A percentile compares a stretch with the other conserved stretches of the same genome.
phyloP scores from a whole-genome alignment of 2,113 vertebrate genomes.

The Lampris incognitus region DNA sequence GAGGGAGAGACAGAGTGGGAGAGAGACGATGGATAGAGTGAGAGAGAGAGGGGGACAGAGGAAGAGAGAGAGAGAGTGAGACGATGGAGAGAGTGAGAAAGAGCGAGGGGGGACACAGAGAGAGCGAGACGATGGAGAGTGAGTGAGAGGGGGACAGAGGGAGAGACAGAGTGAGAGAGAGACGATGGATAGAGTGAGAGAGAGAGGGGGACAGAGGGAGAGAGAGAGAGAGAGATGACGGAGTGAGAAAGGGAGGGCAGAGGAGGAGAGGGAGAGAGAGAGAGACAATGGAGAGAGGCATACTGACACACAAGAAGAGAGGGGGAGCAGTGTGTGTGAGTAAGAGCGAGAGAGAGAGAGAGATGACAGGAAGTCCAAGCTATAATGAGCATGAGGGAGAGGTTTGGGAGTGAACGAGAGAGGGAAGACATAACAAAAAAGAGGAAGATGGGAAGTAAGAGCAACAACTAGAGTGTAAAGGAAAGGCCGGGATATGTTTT shows the following conservation, averaged over 20 bases:
- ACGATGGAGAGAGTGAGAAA: neutral
- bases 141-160: neutral
- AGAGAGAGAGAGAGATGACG: neutral
- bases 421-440: conserved; percentile 18
- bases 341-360: neutral
- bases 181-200: neutral
- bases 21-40: no score
- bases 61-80: neutral
- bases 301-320: conserved; percentile 54
- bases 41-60: conserved; percentile 11
- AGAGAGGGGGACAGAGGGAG: conserved; percentile 24
- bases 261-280: conserved; percentile 18
- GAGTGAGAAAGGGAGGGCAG: conserved; percentile 1
- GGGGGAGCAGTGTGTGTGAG: conserved; percentile 17
- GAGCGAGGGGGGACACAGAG: no score
- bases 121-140: neutral
- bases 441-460: conserved; percentile 23
- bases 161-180: no score
- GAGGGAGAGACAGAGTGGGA: no score
- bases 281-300: neutral
- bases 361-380: neutral
- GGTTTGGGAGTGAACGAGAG: conserved; percentile 2
- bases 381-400: neutral
- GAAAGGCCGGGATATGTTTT: conserved; percentile 62
- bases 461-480: conserved; percentile 53